Base-by-base conservation (phyloP, 2,888 invertebrate species). In the Agriopis marginaria region DNA sequence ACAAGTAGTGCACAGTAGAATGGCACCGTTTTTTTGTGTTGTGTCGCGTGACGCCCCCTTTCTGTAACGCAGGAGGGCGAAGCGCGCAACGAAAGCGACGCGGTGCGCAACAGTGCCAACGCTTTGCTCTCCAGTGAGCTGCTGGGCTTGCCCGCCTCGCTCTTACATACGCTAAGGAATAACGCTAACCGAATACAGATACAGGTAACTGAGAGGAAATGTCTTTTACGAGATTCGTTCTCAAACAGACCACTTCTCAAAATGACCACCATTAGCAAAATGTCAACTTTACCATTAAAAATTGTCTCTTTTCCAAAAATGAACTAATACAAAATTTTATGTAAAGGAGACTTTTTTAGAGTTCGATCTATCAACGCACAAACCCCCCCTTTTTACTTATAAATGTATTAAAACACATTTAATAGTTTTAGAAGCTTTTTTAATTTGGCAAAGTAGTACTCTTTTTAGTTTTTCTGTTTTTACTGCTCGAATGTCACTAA, bases 51-150 rank as follows among this genome's bases (percentile, higher is more conserved):
- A 66, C 56, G 72, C 74, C 67, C 58, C 65, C 63, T 72, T 74
- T 76, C 72, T 79, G 73, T 77, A 74, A 77, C 68, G 73, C 81
- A 82, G 82, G 85, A 79, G 59, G 75, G 78, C 68, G 79, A 73
- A 68, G 66, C 76, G 71, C 77, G 79, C 71, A 79, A 83, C 70
- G 85, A 84, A 67, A 86, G 86, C 68, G 97, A 97, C 79, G 95
- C 96, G 86, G 94, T 96, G 77, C 95, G 97, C 71, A 97, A 97
- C 89, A 97, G 97, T 84, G 96, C 97, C 58, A 97, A 97, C 89
- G 97, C 96, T 86, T 96, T 97, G 83, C 93, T 97, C 53, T 96
- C 97, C 50, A 96, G 96, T 62, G 97, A 97, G 83, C 94, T 96
- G 79, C 91, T 95, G 60, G 95, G 95, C 69, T 87, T 95, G 81